phyloP scores from a whole-genome alignment of 2,888 invertebrate genomes.

The Melieria omissa region DNA sequence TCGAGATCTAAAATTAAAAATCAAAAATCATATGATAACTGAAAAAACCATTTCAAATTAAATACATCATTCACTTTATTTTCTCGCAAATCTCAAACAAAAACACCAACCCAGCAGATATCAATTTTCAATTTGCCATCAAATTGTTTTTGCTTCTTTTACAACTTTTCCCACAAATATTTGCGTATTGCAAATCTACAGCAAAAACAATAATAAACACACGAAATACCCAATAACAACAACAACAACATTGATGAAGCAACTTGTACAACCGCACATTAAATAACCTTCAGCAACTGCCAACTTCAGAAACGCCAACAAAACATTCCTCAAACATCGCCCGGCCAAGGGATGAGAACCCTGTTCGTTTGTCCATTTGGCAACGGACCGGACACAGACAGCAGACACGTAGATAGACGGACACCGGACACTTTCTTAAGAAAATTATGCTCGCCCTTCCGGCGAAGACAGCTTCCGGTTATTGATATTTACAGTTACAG shows the following conservation, averaged over 20 bases:
- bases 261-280: conserved; percentile 27
- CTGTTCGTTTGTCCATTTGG: neutral
- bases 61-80: neutral
- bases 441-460: conserved; percentile 40
- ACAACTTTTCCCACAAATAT: conserved; percentile 30
- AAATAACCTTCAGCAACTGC: conserved; percentile 22
- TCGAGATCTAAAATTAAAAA: neutral
- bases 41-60: too few relatives aligned
- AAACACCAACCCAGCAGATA: neutral
- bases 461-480: conserved; percentile 46
- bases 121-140: conserved; percentile 22
- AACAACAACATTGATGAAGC: conserved; percentile 10
- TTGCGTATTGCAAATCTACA: conserved; percentile 6
- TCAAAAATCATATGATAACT: too few relatives aligned
- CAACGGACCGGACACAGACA: neutral
- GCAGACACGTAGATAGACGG: neutral
- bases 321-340: neutral
- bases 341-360: too few relatives aligned
- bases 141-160: conserved; percentile 15
- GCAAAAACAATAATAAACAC: neutral
- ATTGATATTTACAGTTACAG: conserved; percentile 50
- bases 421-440: conserved; percentile 41
- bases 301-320: conserved; percentile 1
- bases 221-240: conserved; percentile 15
- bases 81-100: conserved; percentile 20